Evolutionary conservation across 2,888 invertebrate species (phyloP).

Genomic region (Tipula unca): DNA sequence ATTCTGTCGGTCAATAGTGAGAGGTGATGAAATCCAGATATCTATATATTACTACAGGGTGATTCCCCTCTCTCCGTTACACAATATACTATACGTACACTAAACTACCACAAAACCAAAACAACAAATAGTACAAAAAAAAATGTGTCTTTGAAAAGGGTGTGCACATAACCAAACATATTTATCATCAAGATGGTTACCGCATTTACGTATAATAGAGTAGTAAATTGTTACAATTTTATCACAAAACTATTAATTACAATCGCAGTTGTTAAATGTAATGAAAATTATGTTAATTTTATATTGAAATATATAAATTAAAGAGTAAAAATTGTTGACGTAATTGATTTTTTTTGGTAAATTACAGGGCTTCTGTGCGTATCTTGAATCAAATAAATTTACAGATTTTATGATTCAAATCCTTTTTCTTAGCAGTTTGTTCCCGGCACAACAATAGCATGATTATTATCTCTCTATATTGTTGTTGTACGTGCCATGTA

Average conservation of each 20-base stretch:
- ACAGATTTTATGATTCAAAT: not conserved
- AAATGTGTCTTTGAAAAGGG: slow-evolving; percentile 3
- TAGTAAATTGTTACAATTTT: not conserved
- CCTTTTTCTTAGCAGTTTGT: not conserved
- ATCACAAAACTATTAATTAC: not conserved
- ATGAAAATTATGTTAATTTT: slow-evolving; percentile 8
- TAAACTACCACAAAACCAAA: not conserved
- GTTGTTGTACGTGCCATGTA: no score
- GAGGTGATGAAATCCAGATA: slow-evolving; percentile 18
- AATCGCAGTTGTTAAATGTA: slow-evolving; percentile 4
- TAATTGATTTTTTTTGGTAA: not conserved
- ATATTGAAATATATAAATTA: not conserved
- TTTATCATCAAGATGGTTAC: not conserved
- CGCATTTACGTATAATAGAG: not conserved
- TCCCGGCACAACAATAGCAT: not conserved
- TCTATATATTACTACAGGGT: not conserved
- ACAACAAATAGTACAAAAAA: not conserved
- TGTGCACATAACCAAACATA: not conserved
- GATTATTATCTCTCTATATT: not conserved
- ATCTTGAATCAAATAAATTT: not conserved
- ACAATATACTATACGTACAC: not conserved
- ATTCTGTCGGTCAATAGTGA: slow-evolving; percentile 17
- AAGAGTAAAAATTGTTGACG: not conserved
- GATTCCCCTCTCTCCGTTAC: not conserved
- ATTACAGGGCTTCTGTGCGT: not conserved